Conservation (phyloP, 2,888 invertebrate genomes). For the Hetaerina titia region DNA sequence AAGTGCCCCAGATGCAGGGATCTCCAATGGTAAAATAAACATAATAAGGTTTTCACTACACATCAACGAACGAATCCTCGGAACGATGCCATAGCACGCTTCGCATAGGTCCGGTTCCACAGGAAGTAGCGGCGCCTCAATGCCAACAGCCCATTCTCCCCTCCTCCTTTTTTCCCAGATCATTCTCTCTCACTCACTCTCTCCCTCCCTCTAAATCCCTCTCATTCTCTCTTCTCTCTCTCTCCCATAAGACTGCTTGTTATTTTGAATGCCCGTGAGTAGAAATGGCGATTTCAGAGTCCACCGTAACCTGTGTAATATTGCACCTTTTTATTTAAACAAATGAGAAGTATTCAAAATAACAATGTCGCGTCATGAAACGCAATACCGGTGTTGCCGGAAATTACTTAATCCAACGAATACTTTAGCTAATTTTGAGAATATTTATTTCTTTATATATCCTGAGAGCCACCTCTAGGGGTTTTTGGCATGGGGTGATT, state of each 20-base stretch:
- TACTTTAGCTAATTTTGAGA: too few species aligned
- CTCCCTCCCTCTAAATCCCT: background rate
- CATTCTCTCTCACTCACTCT: background rate
- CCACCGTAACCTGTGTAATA: too few species aligned
- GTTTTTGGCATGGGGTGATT: too few species aligned
- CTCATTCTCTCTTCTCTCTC: background rate
- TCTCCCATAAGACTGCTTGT: background rate
- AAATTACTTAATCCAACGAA: too few species aligned
- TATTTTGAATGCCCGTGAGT: background rate
- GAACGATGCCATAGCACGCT: background rate
- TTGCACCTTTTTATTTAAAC: too few species aligned
- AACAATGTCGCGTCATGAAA: too few species aligned
- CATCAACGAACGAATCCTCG: background rate
- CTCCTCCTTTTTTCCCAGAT: background rate
- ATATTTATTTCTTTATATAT: too few species aligned
- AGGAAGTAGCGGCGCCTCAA: slow-evolving; percentile 13
- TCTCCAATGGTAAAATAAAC: background rate
- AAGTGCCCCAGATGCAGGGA: too few species aligned
- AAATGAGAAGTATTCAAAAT: too few species aligned
- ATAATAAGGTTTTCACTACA: background rate
- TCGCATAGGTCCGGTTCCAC: slow-evolving; percentile 15
- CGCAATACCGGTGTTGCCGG: too few species aligned
- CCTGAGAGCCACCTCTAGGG: too few species aligned
- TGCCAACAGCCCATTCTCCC: background rate
- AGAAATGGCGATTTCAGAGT: background rate